Evolutionary conservation across 2,797 vertebrate species (phyloP), one percentile per base, ranked within the genome.

Genomic region (Dendrocincla tyrannina): DNA sequence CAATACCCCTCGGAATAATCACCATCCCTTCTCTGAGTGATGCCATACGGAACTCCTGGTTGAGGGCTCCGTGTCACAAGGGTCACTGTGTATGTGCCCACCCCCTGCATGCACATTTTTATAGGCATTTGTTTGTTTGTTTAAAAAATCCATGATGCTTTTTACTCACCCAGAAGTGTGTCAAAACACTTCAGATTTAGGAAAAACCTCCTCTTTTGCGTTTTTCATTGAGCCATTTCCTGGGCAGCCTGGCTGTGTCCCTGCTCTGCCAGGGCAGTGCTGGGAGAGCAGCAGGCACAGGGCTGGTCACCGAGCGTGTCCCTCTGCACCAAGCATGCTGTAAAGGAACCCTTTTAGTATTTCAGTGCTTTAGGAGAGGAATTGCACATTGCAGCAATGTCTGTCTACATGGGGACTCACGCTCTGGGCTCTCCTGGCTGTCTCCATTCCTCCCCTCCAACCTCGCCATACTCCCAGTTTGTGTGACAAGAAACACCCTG

Each of bases 251-350:
- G 68, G 53, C 50, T 8, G 4, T 52, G 75, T 30, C 33, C 60
- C 46, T 8, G 33, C 52, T 28, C 64, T 3, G 0, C 14, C 56
- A 18, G 62, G 58, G 27, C 82, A 53, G 47, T 1, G 7, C 69
- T 27, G 79, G 66, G 32, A 25, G 47, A 70, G 52, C 84, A 37
- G 46, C 12, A 19, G 70, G 79, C 25, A 5, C 4, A 9, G 66
- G 67, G 30, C 47, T 3, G 12, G 20, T 5, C 4, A 3, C 70
- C 0, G 0, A 27, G 23, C 0, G 0, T 1, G 7, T 17, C 59
- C 49, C 53, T 52, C 32, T 37, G 74, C 44, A 1, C 72, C 42
- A 10, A 11, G 7, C 1, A 3, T 22, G 44, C 62, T n/a, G 33
- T 46, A 30, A 12, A 72, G 75, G 55, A 64, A 37, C 50, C 8